These are phyloP conservation scores for Cuculus canorus DNA, from an alignment of 2,797 vertebrate species.

Conservation along the genomic window DNA sequence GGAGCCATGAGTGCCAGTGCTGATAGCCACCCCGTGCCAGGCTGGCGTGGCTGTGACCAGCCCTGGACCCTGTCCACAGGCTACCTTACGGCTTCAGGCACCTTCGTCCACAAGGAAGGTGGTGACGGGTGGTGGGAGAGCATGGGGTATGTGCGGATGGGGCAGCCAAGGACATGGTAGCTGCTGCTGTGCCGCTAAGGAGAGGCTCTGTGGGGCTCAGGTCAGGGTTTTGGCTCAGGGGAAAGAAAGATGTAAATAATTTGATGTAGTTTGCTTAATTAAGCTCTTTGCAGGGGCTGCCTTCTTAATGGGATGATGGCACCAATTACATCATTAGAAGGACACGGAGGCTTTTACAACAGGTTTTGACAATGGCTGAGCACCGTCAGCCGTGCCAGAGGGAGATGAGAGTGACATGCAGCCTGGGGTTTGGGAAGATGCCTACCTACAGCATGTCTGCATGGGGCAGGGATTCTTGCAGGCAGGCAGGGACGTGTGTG, in stretches of 20 bases:
- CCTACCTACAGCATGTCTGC: not conserved
- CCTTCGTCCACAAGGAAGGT: not conserved
- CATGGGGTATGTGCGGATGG: accelerated
- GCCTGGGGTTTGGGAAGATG: not conserved
- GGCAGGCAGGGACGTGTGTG: not conserved
- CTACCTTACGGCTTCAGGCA: not conserved
- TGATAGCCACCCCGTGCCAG: not conserved
- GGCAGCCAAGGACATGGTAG: not conserved
- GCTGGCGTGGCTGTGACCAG: not conserved
- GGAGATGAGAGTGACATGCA: accelerated
- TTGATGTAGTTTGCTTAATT: constrained; percentile 1
- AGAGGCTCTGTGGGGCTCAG: not conserved
- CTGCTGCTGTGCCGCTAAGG: not conserved
- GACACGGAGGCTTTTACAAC: not conserved
- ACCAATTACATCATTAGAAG: constrained; percentile 28
- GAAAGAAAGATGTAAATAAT: not conserved
- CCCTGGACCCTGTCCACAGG: no score
- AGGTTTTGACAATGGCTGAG: not conserved
- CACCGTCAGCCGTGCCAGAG: not conserved
- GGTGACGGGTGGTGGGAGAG: not conserved
- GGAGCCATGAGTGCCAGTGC: not conserved
- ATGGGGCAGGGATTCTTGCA: not conserved
- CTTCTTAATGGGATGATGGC: not conserved
- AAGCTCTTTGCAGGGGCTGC: not conserved
- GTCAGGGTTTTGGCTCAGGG: not conserved